Evolutionary conservation across 2,113 vertebrate genomes (phyloP).

Genomic region (Tragelaphus strepsiceros): DNA sequence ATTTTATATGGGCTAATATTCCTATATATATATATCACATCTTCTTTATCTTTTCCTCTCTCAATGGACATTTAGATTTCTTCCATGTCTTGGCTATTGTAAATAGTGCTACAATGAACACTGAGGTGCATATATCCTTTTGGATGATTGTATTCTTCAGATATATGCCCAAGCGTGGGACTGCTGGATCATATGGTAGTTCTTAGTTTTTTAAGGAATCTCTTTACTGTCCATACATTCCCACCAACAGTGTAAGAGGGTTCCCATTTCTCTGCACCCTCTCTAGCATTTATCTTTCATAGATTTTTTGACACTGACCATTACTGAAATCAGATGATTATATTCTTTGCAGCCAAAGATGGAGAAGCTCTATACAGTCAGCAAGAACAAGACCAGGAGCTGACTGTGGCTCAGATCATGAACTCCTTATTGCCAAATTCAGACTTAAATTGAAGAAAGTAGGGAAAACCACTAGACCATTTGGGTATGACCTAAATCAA

Average conservation of each 20-base stretch:
- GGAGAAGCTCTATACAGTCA: background rate
- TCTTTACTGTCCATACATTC: background rate
- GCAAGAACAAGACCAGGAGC: background rate
- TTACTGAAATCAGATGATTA: background rate
- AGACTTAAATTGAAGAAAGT: background rate
- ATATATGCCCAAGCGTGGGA: background rate
- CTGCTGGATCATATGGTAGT: background rate
- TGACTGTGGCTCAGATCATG: background rate
- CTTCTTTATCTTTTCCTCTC: background rate
- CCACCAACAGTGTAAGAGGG: background rate
- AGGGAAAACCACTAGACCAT: background rate
- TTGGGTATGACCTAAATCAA: background rate
- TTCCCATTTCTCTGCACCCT: background rate
- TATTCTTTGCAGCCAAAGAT: background rate
- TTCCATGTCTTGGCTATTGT: background rate
- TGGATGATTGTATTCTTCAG: background rate
- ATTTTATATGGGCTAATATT: background rate
- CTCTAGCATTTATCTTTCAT: background rate
- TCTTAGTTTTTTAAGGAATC: background rate
- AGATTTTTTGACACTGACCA: background rate
- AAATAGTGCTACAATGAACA: background rate
- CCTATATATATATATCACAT: background rate
- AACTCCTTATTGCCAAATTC: background rate
- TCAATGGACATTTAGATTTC: background rate
- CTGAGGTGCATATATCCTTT: background rate